Evolutionary conservation across 1,140 invertebrate species (phyloP).

Genomic region (Drosophila tsacasi): DNA sequence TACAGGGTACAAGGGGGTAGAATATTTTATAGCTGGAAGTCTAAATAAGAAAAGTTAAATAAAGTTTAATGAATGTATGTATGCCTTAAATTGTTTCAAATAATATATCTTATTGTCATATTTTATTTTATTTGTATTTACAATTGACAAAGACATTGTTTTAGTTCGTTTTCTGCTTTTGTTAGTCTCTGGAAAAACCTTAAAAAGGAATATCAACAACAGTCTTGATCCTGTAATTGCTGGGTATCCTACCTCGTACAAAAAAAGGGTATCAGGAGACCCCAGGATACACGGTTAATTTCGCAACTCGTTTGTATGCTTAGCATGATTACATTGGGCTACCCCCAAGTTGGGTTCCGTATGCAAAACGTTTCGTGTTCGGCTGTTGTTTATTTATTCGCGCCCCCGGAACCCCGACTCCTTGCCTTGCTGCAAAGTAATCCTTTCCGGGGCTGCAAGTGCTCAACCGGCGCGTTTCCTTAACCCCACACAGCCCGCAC

Average conservation of each 20-base stretch:
- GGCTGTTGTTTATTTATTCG: slow-evolving; percentile 56
- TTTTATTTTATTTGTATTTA: neutral
- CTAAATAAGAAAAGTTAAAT: too few relatives aligned
- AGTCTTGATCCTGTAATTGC: neutral
- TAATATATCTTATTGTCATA: neutral
- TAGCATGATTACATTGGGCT: slow-evolving; percentile 51
- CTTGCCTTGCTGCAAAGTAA: slow-evolving; percentile 59
- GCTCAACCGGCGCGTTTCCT: slow-evolving; percentile 32
- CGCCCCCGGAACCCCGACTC: slow-evolving; percentile 9
- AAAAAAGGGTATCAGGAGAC: slow-evolving; percentile 2
- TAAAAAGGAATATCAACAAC: neutral
- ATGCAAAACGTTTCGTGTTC: slow-evolving; percentile 56
- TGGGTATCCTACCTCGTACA: neutral
- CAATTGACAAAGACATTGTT: neutral
- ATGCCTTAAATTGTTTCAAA: neutral
- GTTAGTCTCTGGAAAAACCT: too few relatives aligned
- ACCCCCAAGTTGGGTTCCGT: slow-evolving; percentile 37
- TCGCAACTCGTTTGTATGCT: slow-evolving; percentile 45
- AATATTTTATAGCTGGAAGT: too few relatives aligned
- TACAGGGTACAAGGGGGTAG: slow-evolving; percentile 1
- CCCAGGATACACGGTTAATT: neutral
- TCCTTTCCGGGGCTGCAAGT: slow-evolving; percentile 73
- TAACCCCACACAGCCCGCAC: neutral
- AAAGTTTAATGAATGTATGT: neutral
- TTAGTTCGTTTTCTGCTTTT: neutral